Base-by-base conservation (phyloP, 2,113 vertebrate genomes). In the Entelurus aequoreus region DNA sequence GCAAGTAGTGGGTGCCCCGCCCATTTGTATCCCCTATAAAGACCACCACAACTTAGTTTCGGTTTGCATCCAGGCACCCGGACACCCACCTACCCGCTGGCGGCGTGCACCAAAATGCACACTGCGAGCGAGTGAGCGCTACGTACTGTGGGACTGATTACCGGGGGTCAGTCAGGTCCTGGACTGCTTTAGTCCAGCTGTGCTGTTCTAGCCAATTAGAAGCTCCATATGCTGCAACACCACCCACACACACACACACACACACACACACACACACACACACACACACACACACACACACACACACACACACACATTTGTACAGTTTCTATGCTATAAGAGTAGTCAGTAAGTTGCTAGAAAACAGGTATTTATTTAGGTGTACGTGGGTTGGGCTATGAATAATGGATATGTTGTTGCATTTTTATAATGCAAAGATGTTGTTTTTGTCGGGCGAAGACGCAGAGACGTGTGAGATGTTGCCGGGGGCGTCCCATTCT, bases 371-470 rank as follows among this genome's bases (percentile, higher is more conserved):
- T 89, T 83, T 84, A 28, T 28, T 28, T 28, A 28, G 2, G 28
- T 4, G 28, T 28, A 73, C 10, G 89, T 92, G 91, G 89, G 90
- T 84, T 88, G 89, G 83, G 86, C 44, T 62, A 93, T 93, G 88
- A 93, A 93, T 93, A 93, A 94, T 94, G 92, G 89, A 93, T 92
- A 72, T 84, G 85, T 91, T 93, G 93, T 92, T 89, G 90, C 92
- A 91, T 91, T 91, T 91, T 85, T 90, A 87, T 88, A 91, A 93
- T 91, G 86, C 91, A 92, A 92, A 91, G 92, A 91, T 92, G 79
- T 86, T 78, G 87, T 85, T 84, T 89, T 87, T 88, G 28, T 90
- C 91, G 91, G 88, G 88, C 50, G 79, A 87, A 92, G 90, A 93
- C 83, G 83, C 86, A 65, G 88, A 74, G 28, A 83, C 81, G 85